These are phyloP conservation scores for Toxotes jaculatrix DNA, from an alignment of 2,113 vertebrate species.

Conservation along the genomic window DNA sequence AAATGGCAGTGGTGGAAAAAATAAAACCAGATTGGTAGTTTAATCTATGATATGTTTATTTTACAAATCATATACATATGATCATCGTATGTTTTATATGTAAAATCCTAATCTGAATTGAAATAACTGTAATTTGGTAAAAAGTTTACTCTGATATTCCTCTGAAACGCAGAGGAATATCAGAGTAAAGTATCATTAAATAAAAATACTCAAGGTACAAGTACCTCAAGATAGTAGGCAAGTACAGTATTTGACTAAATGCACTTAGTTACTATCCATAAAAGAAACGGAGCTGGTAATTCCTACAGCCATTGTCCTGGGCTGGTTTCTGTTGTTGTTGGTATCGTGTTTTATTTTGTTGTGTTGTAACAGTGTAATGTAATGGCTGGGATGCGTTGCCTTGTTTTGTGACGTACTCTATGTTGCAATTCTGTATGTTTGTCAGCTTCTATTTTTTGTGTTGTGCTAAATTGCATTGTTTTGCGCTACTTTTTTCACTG, in stretches of 20 bases:
- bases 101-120: background rate
- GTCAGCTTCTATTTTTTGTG: background rate
- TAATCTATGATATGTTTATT: background rate
- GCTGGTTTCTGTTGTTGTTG: conserved; percentile 11
- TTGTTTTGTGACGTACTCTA: conserved; percentile 18
- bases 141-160: no score
- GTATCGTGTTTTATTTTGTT: background rate
- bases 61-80: background rate
- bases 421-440: conserved; percentile 28
- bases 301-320: background rate
- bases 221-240: background rate
- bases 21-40: background rate
- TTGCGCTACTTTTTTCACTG: background rate
- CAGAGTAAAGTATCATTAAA: background rate
- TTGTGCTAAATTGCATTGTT: conserved; percentile 1
- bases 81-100: background rate
- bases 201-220: background rate
- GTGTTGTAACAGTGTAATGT: conserved; percentile 30
- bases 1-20: background rate
- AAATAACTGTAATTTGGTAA: background rate
- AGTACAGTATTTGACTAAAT: background rate
- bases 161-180: background rate
- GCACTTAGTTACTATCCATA: background rate
- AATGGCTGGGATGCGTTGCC: background rate
- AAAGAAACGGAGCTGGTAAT: background rate